phyloP scores from a whole-genome alignment of 2,888 invertebrate genomes.

The Slavum lentiscoides region DNA sequence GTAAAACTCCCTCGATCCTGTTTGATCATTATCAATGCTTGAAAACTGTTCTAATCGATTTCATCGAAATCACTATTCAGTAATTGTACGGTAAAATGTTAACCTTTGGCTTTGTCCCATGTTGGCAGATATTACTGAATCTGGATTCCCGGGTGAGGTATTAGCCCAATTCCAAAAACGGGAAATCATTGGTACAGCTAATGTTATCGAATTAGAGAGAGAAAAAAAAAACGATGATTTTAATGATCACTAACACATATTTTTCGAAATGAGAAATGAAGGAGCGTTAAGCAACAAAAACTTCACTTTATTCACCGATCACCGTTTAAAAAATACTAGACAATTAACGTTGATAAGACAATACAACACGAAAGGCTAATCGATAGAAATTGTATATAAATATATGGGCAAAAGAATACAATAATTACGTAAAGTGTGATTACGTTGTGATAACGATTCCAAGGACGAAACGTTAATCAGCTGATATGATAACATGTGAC shows the following conservation, averaged over 20 bases:
- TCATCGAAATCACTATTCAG: background rate
- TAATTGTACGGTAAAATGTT: conserved; percentile 16
- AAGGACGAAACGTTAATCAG: conserved; percentile 23
- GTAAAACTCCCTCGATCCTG: background rate
- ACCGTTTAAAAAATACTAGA: conserved; percentile 13
- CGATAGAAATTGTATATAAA: conserved; percentile 16
- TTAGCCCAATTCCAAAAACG: conserved; percentile 51
- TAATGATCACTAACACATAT: background rate
- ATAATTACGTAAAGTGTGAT: conserved; percentile 16
- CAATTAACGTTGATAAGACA: conserved; percentile 19
- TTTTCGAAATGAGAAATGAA: background rate
- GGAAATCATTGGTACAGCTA: conserved; percentile 36
- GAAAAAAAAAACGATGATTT: background rate
- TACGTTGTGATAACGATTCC: conserved; percentile 39
- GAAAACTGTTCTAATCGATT: background rate
- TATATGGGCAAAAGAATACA: background rate
- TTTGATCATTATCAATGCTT: background rate
- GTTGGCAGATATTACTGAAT: conserved; percentile 42
- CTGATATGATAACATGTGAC: conserved; percentile 15
- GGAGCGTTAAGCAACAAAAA: background rate
- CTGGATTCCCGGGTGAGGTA: conserved; percentile 47
- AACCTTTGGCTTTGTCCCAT: conserved; percentile 53
- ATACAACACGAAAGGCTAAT: conserved; percentile 2
- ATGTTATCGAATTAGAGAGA: conserved; percentile 2
- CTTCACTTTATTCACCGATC: background rate